phyloP scores from a whole-genome alignment of 2,797 vertebrate genomes.

The Spinus pinus region DNA sequence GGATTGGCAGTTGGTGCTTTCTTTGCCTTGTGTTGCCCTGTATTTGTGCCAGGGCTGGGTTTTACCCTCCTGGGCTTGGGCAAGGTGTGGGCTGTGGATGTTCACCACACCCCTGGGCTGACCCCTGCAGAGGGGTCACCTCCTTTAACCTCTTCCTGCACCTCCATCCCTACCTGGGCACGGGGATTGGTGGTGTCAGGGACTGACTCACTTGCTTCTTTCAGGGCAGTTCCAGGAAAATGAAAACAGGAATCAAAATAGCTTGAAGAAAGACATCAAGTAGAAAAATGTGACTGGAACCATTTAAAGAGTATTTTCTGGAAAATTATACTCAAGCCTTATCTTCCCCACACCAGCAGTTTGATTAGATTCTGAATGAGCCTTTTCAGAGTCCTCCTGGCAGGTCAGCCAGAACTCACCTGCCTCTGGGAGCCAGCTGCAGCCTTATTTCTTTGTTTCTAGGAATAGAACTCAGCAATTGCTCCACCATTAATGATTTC shows the following conservation, averaged over 20 bases:
- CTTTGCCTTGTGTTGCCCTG: not conserved
- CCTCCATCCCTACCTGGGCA: not conserved
- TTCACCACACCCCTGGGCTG: fast-evolving
- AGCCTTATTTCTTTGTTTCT: not conserved
- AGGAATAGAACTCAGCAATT: not conserved
- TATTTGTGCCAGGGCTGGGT: not conserved
- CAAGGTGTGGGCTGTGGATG: not conserved
- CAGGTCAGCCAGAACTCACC: not conserved
- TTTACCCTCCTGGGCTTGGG: not conserved
- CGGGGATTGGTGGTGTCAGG: not conserved
- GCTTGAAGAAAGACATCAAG: not conserved
- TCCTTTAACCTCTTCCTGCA: not conserved
- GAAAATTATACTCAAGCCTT: not conserved
- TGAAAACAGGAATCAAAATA: not conserved
- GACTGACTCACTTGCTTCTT: not conserved
- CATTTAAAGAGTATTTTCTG: not conserved
- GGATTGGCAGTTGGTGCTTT: not conserved
- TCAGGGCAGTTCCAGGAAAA: not conserved
- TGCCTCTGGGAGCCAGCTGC: not conserved
- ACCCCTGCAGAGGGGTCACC: not conserved
- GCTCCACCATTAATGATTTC: conserved; percentile 4
- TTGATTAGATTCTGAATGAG: conserved; percentile 4
- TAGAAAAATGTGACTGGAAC: not conserved
- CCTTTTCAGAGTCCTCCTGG: not conserved
- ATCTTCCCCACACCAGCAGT: not conserved